Evolutionary conservation across 2,888 invertebrate genomes (phyloP).

Genomic region (Stenotaenia linearis): DNA sequence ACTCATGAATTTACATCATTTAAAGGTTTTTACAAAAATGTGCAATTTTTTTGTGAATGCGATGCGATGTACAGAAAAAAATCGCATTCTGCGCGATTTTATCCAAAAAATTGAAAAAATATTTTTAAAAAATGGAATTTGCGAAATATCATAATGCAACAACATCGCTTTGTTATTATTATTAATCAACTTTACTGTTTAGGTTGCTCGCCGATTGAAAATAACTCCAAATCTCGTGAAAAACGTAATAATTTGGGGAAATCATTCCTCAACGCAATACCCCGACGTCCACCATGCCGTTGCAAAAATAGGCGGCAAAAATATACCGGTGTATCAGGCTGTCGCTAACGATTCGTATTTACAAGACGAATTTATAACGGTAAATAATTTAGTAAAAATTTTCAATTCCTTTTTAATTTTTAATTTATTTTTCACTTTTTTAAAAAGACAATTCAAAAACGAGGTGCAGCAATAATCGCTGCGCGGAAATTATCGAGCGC

Average conservation of each 20-base stretch:
- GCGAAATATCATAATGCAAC: too few species aligned
- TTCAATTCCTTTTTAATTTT: background rate
- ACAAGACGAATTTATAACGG: slow-evolving; percentile 69
- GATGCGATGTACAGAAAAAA: too few species aligned
- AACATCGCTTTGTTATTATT: too few species aligned
- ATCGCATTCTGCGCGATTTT: too few species aligned
- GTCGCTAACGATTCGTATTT: slow-evolving; percentile 78
- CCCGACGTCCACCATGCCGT: slow-evolving; percentile 80
- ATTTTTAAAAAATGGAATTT: too few species aligned
- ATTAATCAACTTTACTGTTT: slow-evolving; percentile 31
- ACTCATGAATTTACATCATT: too few species aligned
- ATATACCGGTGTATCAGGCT: slow-evolving; percentile 60
- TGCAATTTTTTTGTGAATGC: too few species aligned
- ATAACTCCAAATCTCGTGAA: slow-evolving; percentile 64
- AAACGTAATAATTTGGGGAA: slow-evolving; percentile 99
- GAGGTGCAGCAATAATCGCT: slow-evolving; percentile 94
- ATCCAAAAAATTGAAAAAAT: too few species aligned
- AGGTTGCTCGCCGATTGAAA: slow-evolving; percentile 50
- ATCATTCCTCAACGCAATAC: slow-evolving; percentile 97
- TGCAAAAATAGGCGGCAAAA: slow-evolving; percentile 53
- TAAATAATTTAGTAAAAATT: too few species aligned
- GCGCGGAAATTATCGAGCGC: slow-evolving; percentile 98
- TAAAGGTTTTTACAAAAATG: too few species aligned
- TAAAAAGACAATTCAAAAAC: slow-evolving; percentile 83
- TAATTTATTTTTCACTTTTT: background rate